Base-by-base conservation (phyloP, 2,888 invertebrate species). In the Spisula subtruncata region DNA sequence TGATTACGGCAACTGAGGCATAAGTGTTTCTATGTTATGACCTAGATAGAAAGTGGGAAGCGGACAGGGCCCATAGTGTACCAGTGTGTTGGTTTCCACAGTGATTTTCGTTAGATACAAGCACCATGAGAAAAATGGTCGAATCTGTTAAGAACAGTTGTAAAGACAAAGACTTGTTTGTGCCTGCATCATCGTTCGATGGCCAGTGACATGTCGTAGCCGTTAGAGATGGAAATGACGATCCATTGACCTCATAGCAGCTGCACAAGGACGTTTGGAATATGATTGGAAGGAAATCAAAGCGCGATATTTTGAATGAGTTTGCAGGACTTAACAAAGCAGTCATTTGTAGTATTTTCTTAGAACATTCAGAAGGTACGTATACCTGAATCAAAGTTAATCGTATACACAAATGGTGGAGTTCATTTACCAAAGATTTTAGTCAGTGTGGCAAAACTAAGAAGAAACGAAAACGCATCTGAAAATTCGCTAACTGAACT, bases 31-130 rank as follows among this genome's bases (percentile, higher is more conserved):
- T 80, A 8, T 60, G 54, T 8, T 80, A 32, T 29, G 18, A 80
- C 80, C 32, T 80, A 41, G 80, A 80, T 41, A 80, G 80, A 80
- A 80, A 80, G 80, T 29, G 80, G 80, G 80, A 80, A 32, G 80
- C 29, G 35, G 41, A 41, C 41, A 80, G 41, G 41, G 41, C 41
- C 6, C 29, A 41, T 18, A 35, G 80, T 32, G 80, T 32, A 18
- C 80, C 80, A 29, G 80, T 80, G 25, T 80, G 80, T 41, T 80
- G 80, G 80, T 84, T 84, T 48, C 71, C 79, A 71, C 75, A 85
- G 85, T 75, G 79, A 20, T 20, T 16, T 35, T 84, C 84, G 1
- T 71, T 84, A 8, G 84, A 84, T 66, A 84, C 84, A 29, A 32
- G 14, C 29, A 84, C 84, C 16, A 84, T 84, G 84, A 54, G 84